Conservation (phyloP, 2,797 vertebrate genomes). For the Crocodylus rhombifer region DNA sequence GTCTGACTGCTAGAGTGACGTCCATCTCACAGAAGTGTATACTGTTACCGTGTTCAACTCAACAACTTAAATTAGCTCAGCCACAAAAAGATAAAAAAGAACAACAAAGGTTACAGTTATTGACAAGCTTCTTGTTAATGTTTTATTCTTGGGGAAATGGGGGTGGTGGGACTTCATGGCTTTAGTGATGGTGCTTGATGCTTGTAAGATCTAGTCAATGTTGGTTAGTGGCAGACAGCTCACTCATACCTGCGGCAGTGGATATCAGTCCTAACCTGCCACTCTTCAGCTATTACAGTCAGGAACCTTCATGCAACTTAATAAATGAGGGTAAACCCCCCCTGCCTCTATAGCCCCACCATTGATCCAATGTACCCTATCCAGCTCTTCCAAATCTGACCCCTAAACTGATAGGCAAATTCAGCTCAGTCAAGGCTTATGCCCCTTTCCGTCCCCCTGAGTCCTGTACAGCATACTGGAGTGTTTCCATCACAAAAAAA, state of each 20-base stretch:
- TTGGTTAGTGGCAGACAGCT: neutral
- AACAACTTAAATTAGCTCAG: slow-evolving; percentile 45
- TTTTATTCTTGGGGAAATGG: slow-evolving; percentile 44
- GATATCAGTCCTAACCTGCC: neutral
- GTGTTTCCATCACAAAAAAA: neutral
- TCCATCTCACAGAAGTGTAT: slow-evolving; percentile 41
- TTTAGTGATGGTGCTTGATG: neutral
- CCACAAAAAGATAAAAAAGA: slow-evolving; percentile 34
- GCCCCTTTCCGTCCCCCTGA: neutral
- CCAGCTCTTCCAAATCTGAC: neutral
- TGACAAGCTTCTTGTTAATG: neutral
- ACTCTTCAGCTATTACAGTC: neutral
- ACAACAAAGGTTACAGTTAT: slow-evolving; percentile 27
- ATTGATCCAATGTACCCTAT: too few relatives aligned
- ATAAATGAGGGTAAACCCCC: too few relatives aligned
- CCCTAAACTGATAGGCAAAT: neutral
- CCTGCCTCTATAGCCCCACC: neutral
- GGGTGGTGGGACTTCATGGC: slow-evolving; percentile 8
- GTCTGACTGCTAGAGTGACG: neutral
- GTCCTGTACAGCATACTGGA: neutral
- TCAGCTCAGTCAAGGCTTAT: neutral
- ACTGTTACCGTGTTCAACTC: neutral
- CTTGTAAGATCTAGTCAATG: neutral
- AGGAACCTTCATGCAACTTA: neutral
- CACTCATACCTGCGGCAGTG: neutral